Percentiles rank a stretch among this genome's conserved stretches.
phyloP scores from a whole-genome alignment of 2,113 vertebrate species.

The Macheiramphus alcinus region DNA sequence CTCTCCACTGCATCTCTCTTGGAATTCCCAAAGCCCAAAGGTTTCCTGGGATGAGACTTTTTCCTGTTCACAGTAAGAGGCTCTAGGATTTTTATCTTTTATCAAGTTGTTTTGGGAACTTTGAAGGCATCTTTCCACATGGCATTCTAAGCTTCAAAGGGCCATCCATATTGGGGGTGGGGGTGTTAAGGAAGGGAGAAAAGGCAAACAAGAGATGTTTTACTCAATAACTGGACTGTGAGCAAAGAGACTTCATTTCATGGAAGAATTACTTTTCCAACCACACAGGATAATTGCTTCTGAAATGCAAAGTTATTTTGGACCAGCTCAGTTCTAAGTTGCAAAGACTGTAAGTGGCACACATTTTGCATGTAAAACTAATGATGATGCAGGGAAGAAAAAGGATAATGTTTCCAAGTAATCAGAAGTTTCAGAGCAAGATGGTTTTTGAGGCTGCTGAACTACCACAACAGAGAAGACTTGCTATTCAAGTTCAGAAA shows the following conservation, averaged over 20 bases:
- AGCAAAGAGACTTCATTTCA: background rate
- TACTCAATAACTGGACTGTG: background rate
- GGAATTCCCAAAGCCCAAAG: background rate
- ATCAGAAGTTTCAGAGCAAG: background rate
- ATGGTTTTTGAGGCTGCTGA: background rate
- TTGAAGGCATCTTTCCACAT: background rate
- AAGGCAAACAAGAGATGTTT: background rate
- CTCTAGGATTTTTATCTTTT: background rate
- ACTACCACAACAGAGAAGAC: background rate
- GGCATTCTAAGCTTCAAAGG: background rate
- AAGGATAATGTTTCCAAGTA: background rate
- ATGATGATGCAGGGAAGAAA: background rate
- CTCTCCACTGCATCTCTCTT: background rate
- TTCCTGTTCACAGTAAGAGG: background rate
- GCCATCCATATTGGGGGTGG: background rate
- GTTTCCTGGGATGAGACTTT: background rate
- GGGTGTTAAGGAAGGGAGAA: background rate
- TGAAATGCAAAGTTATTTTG: background rate
- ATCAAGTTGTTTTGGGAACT: background rate
- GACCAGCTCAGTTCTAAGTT: background rate
- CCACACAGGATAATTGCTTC: background rate
- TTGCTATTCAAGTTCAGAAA: conserved; percentile 9
- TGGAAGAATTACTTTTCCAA: background rate
- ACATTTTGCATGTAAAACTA: background rate
- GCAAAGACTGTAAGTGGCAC: background rate